These are phyloP conservation scores for Gopherus evgoodei DNA, from an alignment of 2,113 vertebrate species.

Conservation along the genomic window DNA sequence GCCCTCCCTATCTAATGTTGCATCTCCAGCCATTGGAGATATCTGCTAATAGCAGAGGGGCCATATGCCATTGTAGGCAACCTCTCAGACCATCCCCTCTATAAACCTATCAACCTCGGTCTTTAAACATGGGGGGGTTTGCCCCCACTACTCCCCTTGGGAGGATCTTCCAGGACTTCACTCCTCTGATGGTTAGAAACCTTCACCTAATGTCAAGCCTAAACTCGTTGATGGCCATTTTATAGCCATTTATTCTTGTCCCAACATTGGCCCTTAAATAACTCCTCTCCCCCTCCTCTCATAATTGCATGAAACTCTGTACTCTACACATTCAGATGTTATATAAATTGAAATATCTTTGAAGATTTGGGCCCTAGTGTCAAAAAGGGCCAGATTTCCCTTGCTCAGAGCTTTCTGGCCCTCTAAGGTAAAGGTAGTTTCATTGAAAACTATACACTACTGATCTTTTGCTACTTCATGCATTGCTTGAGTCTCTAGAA, in stretches of 20 bases:
- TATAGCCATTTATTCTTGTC: not conserved
- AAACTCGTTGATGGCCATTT: not conserved
- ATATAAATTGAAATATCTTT: not conserved
- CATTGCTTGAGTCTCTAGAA: not conserved
- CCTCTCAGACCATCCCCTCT: not conserved
- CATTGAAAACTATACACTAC: not conserved
- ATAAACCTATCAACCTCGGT: not conserved
- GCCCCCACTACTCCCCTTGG: not conserved
- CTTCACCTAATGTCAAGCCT: not conserved
- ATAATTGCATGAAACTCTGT: not conserved
- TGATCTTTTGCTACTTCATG: not conserved
- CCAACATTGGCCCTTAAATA: not conserved
- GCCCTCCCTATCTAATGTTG: not conserved
- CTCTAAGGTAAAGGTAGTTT: not conserved
- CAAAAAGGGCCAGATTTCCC: not conserved
- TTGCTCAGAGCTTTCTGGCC: not conserved
- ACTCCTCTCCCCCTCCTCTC: not conserved
- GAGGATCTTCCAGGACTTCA: not conserved
- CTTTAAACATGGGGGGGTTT: not conserved
- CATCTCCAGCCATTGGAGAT: not conserved
- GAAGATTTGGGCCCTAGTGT: not conserved
- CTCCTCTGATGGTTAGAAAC: not conserved
- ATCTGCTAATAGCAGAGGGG: not conserved
- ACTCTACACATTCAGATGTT: not conserved
- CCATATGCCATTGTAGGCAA: not conserved